A percentile compares a stretch with the other conserved stretches of the same genome.
Evolutionary conservation across 2,113 vertebrate species (phyloP).

Genomic region (Pardalotus punctatus): DNA sequence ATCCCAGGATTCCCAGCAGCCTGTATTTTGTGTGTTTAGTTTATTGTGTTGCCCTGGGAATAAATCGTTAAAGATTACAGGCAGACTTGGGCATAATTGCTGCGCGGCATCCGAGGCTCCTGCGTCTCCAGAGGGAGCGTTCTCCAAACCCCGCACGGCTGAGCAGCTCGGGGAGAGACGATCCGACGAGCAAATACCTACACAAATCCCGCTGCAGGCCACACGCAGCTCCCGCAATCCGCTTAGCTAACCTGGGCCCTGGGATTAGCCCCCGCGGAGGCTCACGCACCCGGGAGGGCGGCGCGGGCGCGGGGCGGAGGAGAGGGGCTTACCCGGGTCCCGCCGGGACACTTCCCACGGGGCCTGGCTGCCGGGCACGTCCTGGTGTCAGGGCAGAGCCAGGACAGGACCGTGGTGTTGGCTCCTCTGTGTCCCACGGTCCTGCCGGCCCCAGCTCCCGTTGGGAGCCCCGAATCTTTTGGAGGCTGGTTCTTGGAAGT

Average conservation of each 20-base stretch:
- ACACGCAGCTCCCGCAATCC: constrained; percentile 25
- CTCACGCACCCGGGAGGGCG: neutral
- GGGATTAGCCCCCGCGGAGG: neutral
- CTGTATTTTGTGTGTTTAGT: constrained; percentile 60
- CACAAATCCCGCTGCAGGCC: constrained; percentile 27
- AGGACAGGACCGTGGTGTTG: rapidly evolving
- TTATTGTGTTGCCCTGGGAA: constrained; percentile 60
- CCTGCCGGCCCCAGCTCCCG: neutral
- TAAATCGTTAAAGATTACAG: constrained; percentile 40
- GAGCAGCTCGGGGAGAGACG: constrained; percentile 7
- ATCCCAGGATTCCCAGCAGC: constrained; percentile 47
- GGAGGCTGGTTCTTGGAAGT: neutral
- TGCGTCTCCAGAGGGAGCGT: constrained; percentile 29
- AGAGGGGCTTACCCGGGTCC: neutral
- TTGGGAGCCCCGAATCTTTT: neutral
- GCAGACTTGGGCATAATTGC: constrained; percentile 37
- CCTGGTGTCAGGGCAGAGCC: neutral
- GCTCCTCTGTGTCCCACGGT: neutral
- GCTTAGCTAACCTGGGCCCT: neutral
- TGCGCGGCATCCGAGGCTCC: neutral
- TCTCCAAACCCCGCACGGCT: constrained; percentile 24
- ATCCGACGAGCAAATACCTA: constrained; percentile 7
- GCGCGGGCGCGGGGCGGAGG: neutral
- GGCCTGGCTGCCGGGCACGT: rapidly evolving
- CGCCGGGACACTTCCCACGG: neutral